Base-by-base conservation (phyloP, 2,113 vertebrate species). In the Ictalurus punctatus region DNA sequence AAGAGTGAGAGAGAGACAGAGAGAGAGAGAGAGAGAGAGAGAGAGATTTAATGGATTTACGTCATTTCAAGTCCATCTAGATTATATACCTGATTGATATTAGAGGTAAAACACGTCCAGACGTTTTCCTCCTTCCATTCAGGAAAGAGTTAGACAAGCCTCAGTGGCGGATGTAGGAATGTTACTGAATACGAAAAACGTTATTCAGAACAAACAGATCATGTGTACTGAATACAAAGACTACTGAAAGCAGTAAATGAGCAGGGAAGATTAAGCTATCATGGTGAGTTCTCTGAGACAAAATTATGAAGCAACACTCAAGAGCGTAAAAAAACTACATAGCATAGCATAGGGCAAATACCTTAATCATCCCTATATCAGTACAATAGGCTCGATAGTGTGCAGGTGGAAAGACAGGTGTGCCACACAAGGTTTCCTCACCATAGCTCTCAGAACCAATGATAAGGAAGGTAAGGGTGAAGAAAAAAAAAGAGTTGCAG, bases 1-100 rank as follows among this genome's bases (percentile, higher is more conserved):
- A 73, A 78, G 85, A 61, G 23, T 61, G 56, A 76, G 73, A 48
- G 71, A 44, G 52, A 27, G 67, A 85, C n/a, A 58, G 84, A 73
- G 23, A 76, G 54, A 76, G 6, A 71, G 54, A 86, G 67, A 34
- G 54, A 86, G 67, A 34, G 12, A 65, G 34, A 85, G 27, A 69
- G 6, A 85, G 25, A 48, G 25, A 12, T 44, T 56, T 71, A 54
- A 86, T 58, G 48, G 67, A 17, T 86, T 56, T 86, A 25, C 40
- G 0, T 83, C 82, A 34, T 86, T 73, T 86, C 52, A 12, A 59
- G 27, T 44, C 37, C 63, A 19, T 59, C 71, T 40, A 34, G 37
- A 79, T n/a, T 30, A 48, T 82, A 37, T 44, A 58, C 58, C 58
- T 61, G 25, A 63, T 65, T 52, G 23, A 65, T 85, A 71, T 48